Conservation (phyloP, 2,888 invertebrate genomes). For the Cataglyphis altisquamis region DNA sequence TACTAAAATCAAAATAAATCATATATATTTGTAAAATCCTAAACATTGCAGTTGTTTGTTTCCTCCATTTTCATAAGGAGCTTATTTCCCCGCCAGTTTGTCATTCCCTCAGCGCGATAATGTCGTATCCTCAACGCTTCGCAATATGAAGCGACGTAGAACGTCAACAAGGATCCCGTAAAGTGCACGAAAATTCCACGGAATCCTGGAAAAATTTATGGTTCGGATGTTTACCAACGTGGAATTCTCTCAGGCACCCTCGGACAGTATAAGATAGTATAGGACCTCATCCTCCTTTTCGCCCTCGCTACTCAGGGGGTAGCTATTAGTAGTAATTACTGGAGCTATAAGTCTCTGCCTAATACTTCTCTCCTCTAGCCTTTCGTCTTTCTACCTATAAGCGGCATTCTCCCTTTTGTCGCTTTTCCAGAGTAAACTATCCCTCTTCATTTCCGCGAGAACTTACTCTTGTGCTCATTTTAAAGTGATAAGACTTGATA, state of each 20-base stretch:
- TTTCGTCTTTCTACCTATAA: conserved; percentile 69
- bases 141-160: conserved; percentile 62
- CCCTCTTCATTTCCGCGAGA: conserved; percentile 45
- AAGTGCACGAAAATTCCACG: conserved; percentile 68
- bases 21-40: not conserved
- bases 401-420: conserved; percentile 62
- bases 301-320: conserved; percentile 48
- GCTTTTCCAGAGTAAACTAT: conserved; percentile 61
- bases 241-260: conserved; percentile 68
- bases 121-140: conserved; percentile 33
- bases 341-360: conserved; percentile 77
- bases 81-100: conserved; percentile 43
- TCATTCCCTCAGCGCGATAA: conserved; percentile 34
- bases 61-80: not conserved
- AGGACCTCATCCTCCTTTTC: conserved; percentile 47
- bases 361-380: conserved; percentile 70
- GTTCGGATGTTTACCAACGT: conserved; percentile 72
- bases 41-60: not conserved
- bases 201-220: conserved; percentile 76
- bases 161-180: conserved; percentile 61
- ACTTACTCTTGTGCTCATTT: conserved; percentile 56
- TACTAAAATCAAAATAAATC: not conserved
- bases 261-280: conserved; percentile 42
- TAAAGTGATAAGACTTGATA: conserved; percentile 35
- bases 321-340: conserved; percentile 79